These are phyloP conservation scores for Thunnus albacares DNA, from an alignment of 2,797 vertebrate genomes.

Conservation along the genomic window DNA sequence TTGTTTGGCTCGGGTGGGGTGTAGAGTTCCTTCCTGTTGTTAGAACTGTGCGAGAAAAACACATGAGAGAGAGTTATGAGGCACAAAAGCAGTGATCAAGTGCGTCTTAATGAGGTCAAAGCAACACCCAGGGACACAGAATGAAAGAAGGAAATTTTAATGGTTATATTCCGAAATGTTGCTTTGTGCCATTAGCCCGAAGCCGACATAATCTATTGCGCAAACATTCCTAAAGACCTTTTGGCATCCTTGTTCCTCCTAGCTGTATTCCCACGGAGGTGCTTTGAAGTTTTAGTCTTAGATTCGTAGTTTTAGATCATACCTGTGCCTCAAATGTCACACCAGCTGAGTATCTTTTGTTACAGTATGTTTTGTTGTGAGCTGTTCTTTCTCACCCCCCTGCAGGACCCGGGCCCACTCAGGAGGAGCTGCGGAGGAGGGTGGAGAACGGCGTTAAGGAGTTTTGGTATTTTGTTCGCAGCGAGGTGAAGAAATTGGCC, in stretches of 20 bases:
- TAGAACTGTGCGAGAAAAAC: conserved; percentile 49
- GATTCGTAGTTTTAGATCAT: conserved; percentile 42
- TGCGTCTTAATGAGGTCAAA: conserved; percentile 75
- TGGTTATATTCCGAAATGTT: conserved; percentile 24
- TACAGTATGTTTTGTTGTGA: conserved; percentile 14
- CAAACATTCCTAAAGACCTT: conserved; percentile 42
- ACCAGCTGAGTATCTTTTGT: conserved; percentile 28
- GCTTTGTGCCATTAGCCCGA: conserved; percentile 34
- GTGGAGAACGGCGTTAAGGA: conserved; percentile 98
- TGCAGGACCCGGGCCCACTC: conserved; percentile 92
- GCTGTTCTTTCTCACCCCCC: neutral
- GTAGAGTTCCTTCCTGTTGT: conserved; percentile 68
- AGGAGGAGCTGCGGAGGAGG: conserved; percentile 93
- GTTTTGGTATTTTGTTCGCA: conserved; percentile 98
- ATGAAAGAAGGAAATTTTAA: conserved; percentile 38
- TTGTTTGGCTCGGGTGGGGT: conserved; percentile 62
- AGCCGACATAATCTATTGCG: conserved; percentile 26
- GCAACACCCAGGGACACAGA: conserved; percentile 57
- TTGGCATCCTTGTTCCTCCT: conserved; percentile 25
- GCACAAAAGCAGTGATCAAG: conserved; percentile 62
- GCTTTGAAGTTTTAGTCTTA: conserved; percentile 33
- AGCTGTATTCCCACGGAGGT: conserved; percentile 23
- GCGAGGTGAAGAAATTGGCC: conserved; percentile 95
- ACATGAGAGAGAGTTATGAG: conserved; percentile 37
- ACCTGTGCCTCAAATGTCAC: conserved; percentile 31